These are phyloP conservation scores for Elaphurus davidianus DNA, from an alignment of 2,113 vertebrate species.

Conservation along the genomic window DNA sequence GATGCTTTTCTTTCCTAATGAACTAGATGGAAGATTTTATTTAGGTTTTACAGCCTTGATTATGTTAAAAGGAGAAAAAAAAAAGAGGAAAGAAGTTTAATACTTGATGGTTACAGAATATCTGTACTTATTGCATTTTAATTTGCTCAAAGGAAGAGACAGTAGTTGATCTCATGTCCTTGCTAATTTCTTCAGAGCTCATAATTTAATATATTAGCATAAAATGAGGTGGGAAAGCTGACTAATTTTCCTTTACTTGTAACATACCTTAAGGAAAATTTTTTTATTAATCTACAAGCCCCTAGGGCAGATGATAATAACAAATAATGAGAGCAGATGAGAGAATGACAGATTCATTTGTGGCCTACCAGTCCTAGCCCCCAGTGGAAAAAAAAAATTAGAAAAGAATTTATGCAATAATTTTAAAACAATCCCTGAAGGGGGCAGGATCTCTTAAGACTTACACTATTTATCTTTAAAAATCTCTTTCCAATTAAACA, in stretches of 20 bases:
- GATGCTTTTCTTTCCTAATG: not conserved
- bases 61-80: not conserved
- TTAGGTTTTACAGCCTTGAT: not conserved
- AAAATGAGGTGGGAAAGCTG: not conserved
- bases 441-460: not conserved
- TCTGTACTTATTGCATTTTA: slow-evolving; percentile 36
- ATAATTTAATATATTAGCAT: slow-evolving; percentile 63
- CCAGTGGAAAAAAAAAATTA: not conserved
- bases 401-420: not conserved
- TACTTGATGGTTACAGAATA: not conserved
- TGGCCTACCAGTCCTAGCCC: not conserved
- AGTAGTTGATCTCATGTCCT: slow-evolving; percentile 26
- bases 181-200: slow-evolving; percentile 30
- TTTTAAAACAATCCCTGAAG: not conserved
- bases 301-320: slow-evolving; percentile 4
- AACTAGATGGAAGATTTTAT: not conserved
- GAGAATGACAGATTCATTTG: slow-evolving; percentile 23
- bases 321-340: slow-evolving; percentile 42
- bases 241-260: slow-evolving; percentile 53
- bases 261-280: slow-evolving; percentile 24
- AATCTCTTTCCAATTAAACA: slow-evolving; percentile 49
- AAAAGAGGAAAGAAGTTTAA: not conserved
- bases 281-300: slow-evolving; percentile 42
- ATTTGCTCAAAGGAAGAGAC: slow-evolving; percentile 65
- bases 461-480: slow-evolving; percentile 26